Percentiles rank a stretch among this genome's conserved stretches.
Conservation (phyloP, 2,888 invertebrate genomes). For the Microctonus brassicae region DNA sequence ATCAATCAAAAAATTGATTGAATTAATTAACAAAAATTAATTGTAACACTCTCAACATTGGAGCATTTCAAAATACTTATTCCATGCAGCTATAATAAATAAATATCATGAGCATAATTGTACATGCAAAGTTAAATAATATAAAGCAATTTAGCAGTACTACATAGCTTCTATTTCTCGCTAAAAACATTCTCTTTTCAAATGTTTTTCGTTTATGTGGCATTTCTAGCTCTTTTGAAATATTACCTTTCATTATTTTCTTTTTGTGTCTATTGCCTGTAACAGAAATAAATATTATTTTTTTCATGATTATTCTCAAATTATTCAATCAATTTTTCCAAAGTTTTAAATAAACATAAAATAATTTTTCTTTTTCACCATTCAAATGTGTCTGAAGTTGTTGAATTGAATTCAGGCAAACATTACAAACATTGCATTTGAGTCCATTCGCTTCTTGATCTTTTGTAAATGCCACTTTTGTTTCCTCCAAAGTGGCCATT, state of each 20-base stretch:
- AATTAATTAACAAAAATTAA: not conserved
- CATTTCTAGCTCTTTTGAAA: slow-evolving; percentile 55
- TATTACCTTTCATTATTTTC: slow-evolving; percentile 67
- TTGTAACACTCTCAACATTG: not conserved
- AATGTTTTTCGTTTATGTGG: slow-evolving; percentile 60
- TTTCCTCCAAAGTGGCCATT: slow-evolving; percentile 65
- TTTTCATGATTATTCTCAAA: slow-evolving; percentile 1
- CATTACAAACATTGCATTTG: slow-evolving; percentile 70
- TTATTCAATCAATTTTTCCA: too few species aligned
- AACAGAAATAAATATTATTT: slow-evolving; percentile 37
- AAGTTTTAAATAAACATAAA: too few species aligned
- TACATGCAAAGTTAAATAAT: slow-evolving; percentile 63
- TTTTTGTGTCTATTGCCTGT: slow-evolving; percentile 67
- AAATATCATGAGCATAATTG: slow-evolving; percentile 60
- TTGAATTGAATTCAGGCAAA: slow-evolving; percentile 70
- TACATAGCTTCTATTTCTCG: slow-evolving; percentile 60
- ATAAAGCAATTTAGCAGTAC: slow-evolving; percentile 61
- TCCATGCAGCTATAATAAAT: not conserved
- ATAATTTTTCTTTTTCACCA: slow-evolving; percentile 50
- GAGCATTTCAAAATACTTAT: too few species aligned
- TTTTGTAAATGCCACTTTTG: slow-evolving; percentile 64
- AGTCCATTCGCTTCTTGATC: slow-evolving; percentile 66
- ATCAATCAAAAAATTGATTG: slow-evolving; percentile 2
- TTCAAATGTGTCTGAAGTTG: slow-evolving; percentile 70
- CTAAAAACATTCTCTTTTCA: too few species aligned